Base-by-base conservation (phyloP, 2,888 invertebrate genomes). In the Aporophyla lueneburgensis region DNA sequence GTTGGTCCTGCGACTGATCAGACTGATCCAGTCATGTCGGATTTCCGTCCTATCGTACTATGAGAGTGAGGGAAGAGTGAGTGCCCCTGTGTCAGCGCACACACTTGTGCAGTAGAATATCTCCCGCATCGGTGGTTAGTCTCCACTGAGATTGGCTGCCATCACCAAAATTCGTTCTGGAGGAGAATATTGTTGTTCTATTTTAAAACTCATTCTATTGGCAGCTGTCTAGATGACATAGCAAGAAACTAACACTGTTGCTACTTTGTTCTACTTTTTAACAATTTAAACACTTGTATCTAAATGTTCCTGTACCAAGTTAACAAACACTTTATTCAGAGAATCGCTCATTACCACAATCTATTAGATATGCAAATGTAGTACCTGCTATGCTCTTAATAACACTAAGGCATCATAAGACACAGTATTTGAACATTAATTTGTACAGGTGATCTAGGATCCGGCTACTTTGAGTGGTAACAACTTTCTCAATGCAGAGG, bases 381-480 rank as follows among this genome's bases (percentile, higher is more conserved):
- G 56, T 73, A 76, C 49, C 49, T 71, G 58, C n/a, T 63, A 43
- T 53, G 54, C 53, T 70, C 63, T 59, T 79, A 69, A 76, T 71
- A 71, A 73, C 27, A 73, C 82, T 58, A 70, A 76, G 67, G 61
- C 73, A 73, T 85, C 82, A 83, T 84, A 83, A 73, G 81, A 84
- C 81, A 87, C 83, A 83, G 81, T 86, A 83, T 80, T 76, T 71
- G 54, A 76, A 62, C 80, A 88, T 80, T 84, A 83, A 80, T 76
- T 76, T 75, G 61, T 76, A 87, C 89, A 89, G 89, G 88, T 89
- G 89, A 84, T 78, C 80, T 74, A 79, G 80, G 77, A 81, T 83
- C 78, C 74, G 71, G 76, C 81, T 83, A 77, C 10, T 80, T 80
- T 82, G 71, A 73, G 66, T 79, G 68, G 76, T 75, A 83, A 76